Conservation (phyloP, 2,888 invertebrate species). For the Cantharis lateralis region DNA sequence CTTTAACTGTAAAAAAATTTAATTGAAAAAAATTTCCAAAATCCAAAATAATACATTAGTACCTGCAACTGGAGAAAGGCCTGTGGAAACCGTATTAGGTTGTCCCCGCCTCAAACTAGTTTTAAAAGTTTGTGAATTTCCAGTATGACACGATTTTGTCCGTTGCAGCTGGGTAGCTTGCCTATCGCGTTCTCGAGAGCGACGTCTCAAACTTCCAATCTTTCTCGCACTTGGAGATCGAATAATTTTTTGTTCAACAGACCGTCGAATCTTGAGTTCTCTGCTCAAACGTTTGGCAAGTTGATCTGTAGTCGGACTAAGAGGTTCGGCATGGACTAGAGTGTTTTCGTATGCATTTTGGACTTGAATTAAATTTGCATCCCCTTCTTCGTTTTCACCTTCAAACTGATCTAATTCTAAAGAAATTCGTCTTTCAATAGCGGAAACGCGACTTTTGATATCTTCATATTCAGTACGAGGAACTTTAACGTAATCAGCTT, state of each 20-base stretch:
- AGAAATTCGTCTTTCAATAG: constrained; percentile 72
- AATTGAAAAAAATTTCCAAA: not conserved
- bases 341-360: constrained; percentile 77
- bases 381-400: not conserved
- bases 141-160: constrained; percentile 69
- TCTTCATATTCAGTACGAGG: constrained; percentile 78
- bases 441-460: constrained; percentile 74
- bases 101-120: constrained; percentile 60
- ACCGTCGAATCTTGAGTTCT: constrained; percentile 75
- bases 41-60: not conserved
- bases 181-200: constrained; percentile 65
- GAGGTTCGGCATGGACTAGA: constrained; percentile 68
- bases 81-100: constrained; percentile 57
- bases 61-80: constrained; percentile 34
- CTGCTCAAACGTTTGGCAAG: constrained; percentile 72
- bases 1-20: not conserved
- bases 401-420: constrained; percentile 63
- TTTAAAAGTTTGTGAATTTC: constrained; percentile 51
- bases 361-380: constrained; percentile 62
- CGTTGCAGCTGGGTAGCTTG: constrained; percentile 59
- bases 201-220: constrained; percentile 74
- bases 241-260: constrained; percentile 71
- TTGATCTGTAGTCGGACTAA: constrained; percentile 70
- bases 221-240: constrained; percentile 81
- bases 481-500: constrained; percentile 68